A percentile compares a stretch with the other conserved stretches of the same genome.
Evolutionary conservation across 2,797 vertebrate genomes (phyloP).

Genomic region (Alauda arvensis): DNA sequence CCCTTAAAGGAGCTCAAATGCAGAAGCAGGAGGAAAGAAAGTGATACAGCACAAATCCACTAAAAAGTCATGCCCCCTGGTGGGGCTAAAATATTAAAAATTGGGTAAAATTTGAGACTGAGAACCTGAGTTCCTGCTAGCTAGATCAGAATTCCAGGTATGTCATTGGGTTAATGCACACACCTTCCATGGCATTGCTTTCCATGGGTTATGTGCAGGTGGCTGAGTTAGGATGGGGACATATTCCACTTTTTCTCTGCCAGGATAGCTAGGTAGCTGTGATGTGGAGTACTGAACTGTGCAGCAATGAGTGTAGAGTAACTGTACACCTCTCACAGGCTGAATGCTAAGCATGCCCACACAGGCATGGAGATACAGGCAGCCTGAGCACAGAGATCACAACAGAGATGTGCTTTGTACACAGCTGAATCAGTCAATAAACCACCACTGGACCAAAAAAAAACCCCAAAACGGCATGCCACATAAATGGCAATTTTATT

Average conservation of each 20-base stretch:
- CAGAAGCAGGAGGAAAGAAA: background rate
- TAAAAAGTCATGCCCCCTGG: background rate
- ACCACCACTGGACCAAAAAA: background rate
- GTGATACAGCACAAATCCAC: background rate
- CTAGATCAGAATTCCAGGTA: background rate
- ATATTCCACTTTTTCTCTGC: background rate
- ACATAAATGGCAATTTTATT: slow-evolving; percentile 27
- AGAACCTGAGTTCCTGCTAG: background rate
- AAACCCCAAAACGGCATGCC: background rate
- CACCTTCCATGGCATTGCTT: background rate
- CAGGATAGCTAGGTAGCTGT: background rate
- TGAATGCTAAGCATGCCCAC: background rate
- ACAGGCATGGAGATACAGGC: background rate
- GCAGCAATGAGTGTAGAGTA: background rate
- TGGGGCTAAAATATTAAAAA: background rate
- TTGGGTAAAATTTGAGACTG: background rate
- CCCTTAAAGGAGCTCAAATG: background rate
- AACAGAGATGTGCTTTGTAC: background rate
- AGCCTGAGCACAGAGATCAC: background rate
- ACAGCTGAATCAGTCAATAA: background rate
- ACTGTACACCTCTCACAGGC: background rate
- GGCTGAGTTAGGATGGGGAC: background rate
- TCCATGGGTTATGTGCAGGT: background rate
- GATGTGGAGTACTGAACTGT: background rate
- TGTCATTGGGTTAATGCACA: background rate